Evolutionary conservation across 2,888 invertebrate genomes (phyloP), one percentile per base, ranked within the genome.

Genomic region (Hylaea fasciaria): DNA sequence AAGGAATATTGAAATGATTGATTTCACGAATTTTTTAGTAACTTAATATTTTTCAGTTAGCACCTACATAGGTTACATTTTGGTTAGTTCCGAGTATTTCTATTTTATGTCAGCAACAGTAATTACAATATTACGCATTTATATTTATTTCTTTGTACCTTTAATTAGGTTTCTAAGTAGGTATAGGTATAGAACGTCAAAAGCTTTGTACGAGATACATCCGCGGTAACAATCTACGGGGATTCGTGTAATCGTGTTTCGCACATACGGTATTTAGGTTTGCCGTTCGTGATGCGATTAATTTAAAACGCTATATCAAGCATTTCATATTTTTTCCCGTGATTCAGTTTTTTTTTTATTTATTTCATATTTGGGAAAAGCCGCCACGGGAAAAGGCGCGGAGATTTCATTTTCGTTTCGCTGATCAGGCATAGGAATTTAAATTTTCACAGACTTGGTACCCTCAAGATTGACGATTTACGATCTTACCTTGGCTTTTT

Each of bases 331-430:
- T 35, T 39, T 47, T 53, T 32, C 32, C 22, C 16, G 13, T 40
- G 48, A 49, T 51, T 58, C 22, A n/a, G n/a, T n/a, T n/a, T n/a
- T 49, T 44, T 11, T 7, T 37, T 11, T 7, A 29, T 56, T 37
- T 41, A 46, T 39, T 41, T 55, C 37, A 32, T 41, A 48, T 50
- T 51, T 46, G n/a, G 51, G 46, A 51, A 60, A 51, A 41, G 53
- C 41, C 37, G 51, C 29, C 35, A 43, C 41, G 28, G 35, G 44
- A 45, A 49, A 11, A 41, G 29, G 14, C 51, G 46, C 41, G 17
- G 17, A 46, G 37, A 48, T 53, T 54, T 59, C 37, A 58, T 57
- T 59, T 53, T 39, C 48, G 53, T 59, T 53, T 39, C 14, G 52
- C 53, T 48, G 53, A 53, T 57, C 32, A 51, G 35, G 28, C 48